Evolutionary conservation across 2,888 invertebrate genomes (phyloP), one percentile per base, ranked within the genome.

Genomic region (Tricholauxania praeusta): DNA sequence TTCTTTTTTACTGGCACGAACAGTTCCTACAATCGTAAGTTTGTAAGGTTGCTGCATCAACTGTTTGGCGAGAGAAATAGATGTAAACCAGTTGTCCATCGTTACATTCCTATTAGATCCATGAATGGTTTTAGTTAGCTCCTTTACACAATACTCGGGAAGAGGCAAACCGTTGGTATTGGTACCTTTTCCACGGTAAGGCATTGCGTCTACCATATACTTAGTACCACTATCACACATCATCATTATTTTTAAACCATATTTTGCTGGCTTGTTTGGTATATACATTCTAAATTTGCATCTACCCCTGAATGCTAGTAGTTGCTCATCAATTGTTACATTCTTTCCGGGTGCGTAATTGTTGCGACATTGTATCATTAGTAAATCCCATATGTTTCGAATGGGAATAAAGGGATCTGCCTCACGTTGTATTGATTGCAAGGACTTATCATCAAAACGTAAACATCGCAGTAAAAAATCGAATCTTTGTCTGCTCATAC

Each of bases 381-480:
- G 73, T 22, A 73, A 48, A 32, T 73, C 57, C 73, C 75, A 75
- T 22, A 75, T 48, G 14, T 73, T 66, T 71, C 72, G 69, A 49
- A 73, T 39, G 32, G 67, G 75, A 14, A 55, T 51, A 28, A 74
- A 74, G 28, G 32, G 6, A 52, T 71, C 73, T 39, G 64, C 17
- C 15, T n/a, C 19, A 12, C 71, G 53, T n/a, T 57, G 55, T 39
- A 39, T 60, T 28, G 28, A 3, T n/a, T 62, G 59, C 19, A 55
- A 39, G 47, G 67, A 47, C 60, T 70, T 70, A 39, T 70, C 59
- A 53, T 72, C 67, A 62, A 79, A 72, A 53, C 78, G 51, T 3
- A 79, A 67, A 32, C 75, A 78, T 49, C 73, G 60, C 8, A 77
- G 19, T 2, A 79, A 48, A 67, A 77, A 77, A 51, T 77, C 76